These are phyloP conservation scores for Oreortyx pictus DNA, from an alignment of 2,797 vertebrate genomes.

Conservation along the genomic window DNA sequence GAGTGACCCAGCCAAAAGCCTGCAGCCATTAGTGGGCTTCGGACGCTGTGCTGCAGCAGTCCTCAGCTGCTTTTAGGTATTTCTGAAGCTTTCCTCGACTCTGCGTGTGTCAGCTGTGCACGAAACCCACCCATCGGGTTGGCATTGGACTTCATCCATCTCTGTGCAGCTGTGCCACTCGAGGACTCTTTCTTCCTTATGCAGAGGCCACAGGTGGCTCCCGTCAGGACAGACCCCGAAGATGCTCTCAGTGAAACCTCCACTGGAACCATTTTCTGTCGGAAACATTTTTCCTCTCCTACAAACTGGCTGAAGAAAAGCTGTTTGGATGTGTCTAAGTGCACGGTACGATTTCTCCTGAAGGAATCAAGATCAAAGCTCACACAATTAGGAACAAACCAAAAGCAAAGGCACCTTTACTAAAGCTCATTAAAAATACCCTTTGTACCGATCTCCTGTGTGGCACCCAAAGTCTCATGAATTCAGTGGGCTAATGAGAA, in stretches of 20 bases:
- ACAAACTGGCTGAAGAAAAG: slow-evolving; percentile 4
- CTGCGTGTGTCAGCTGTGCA: not conserved
- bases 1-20: not conserved
- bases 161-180: not conserved
- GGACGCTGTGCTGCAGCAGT: not conserved
- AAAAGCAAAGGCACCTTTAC: slow-evolving; percentile 63
- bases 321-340: not conserved
- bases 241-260: not conserved
- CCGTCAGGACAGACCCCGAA: not conserved
- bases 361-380: slow-evolving; percentile 59
- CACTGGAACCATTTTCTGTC: not conserved
- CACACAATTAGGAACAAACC: slow-evolving; percentile 4
- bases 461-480: slow-evolving; percentile 35
- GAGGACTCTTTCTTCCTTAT: not conserved
- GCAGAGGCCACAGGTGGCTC: not conserved
- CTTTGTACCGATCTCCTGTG: not conserved
- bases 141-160: not conserved
- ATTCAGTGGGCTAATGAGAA: slow-evolving; percentile 52
- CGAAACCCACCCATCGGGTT: not conserved
- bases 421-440: slow-evolving; percentile 61
- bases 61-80: not conserved
- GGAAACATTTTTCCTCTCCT: not conserved
- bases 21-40: not conserved
- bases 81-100: not conserved
- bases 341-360: not conserved